These are phyloP conservation scores for Neolamprologus cancellatus DNA, from an alignment of 2,113 vertebrate species.

Conservation along the genomic window DNA sequence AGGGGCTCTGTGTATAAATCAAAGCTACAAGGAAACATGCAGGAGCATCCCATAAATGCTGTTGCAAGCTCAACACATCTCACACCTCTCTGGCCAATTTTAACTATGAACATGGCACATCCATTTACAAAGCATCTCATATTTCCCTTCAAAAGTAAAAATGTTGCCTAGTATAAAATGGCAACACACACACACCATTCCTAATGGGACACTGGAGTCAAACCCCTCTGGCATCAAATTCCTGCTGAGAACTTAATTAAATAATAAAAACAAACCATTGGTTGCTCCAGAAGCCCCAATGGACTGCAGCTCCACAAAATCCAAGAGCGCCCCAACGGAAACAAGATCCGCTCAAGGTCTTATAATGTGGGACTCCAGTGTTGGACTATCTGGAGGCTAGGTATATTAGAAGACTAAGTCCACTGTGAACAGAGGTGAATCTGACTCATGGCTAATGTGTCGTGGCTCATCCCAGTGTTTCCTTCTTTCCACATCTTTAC, in stretches of 20 bases:
- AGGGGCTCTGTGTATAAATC: neutral
- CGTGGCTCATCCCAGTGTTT: neutral
- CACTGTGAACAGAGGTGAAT: neutral
- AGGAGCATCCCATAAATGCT: neutral
- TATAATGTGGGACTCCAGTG: neutral
- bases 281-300: neutral
- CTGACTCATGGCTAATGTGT: neutral
- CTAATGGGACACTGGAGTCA: neutral
- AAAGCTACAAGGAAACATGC: neutral
- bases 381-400: neutral
- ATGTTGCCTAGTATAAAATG: neutral
- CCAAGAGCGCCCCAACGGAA: fast-evolving
- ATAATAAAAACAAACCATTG: slow-evolving; percentile 26
- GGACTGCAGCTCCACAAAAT: neutral
- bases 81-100: neutral
- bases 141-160: neutral
- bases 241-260: slow-evolving; percentile 40
- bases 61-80: neutral
- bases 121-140: neutral
- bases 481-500: neutral
- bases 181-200: neutral
- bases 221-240: slow-evolving; percentile 9
- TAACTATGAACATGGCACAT: neutral
- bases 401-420: neutral
- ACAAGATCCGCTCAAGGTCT: neutral